Evolutionary conservation across 2,797 vertebrate species (phyloP).

Genomic region (Amniataba percoides): DNA sequence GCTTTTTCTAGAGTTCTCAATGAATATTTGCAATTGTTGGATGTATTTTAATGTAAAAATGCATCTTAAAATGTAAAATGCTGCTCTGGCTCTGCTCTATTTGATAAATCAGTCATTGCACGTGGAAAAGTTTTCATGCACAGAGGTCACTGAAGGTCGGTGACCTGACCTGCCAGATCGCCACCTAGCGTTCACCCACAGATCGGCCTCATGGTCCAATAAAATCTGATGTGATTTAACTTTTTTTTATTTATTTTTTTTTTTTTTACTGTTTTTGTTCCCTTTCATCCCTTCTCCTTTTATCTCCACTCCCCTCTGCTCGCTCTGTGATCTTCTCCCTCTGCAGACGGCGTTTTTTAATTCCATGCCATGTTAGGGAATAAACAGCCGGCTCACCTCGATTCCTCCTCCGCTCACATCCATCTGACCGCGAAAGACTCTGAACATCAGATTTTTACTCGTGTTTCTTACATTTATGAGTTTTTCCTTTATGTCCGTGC

Average conservation of each 20-base stretch:
- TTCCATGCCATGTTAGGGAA: constrained; percentile 57
- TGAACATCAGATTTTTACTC: neutral
- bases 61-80: neutral
- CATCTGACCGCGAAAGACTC: neutral
- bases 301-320: constrained; percentile 11
- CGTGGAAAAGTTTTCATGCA: neutral
- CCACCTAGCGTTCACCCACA: constrained; percentile 37
- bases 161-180: neutral
- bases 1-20: no score
- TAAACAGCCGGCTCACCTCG: constrained; percentile 24
- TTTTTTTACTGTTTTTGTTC: neutral
- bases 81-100: neutral
- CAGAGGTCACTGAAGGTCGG: neutral
- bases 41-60: neutral
- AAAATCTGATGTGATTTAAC: neutral
- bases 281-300: constrained; percentile 42
- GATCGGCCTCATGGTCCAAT: neutral
- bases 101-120: neutral
- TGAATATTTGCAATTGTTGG: neutral
- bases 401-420: constrained; percentile 10
- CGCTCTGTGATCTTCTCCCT: constrained; percentile 34
- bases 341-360: constrained; percentile 21
- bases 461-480: constrained; percentile 1
- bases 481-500: neutral
- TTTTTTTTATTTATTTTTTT: constrained; percentile 19